A percentile compares a stretch with the other conserved stretches of the same genome.
Conservation (phyloP, 2,888 invertebrate species). For the Nebria salina region DNA sequence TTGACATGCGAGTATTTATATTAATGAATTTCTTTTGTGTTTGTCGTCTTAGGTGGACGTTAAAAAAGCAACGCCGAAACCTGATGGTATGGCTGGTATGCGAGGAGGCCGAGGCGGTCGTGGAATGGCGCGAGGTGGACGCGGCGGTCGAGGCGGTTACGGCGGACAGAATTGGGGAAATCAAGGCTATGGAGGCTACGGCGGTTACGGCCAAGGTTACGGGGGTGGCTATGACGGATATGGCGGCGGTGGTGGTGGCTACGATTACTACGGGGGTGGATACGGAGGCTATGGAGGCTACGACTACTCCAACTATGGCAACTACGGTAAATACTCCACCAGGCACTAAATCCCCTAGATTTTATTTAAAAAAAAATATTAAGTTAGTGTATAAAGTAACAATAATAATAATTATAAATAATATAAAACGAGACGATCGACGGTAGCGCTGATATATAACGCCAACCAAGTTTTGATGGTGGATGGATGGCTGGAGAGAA, state of each 20-base stretch:
- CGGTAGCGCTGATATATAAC: conserved; percentile 7
- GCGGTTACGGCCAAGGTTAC: conserved; percentile 76
- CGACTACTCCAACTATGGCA: conserved; percentile 83
- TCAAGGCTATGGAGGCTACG: conserved; percentile 73
- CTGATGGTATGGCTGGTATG: conserved; percentile 77
- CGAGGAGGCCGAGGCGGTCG: conserved; percentile 75
- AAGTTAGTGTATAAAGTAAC: conserved; percentile 49
- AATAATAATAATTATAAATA: conserved; percentile 31
- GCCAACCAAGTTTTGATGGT: conserved; percentile 6
- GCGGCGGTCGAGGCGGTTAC: conserved; percentile 75
- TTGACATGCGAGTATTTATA: neutral
- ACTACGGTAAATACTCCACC: conserved; percentile 78
- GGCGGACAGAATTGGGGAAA: conserved; percentile 73
- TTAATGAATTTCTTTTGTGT: conserved; percentile 20
- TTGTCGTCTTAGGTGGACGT: conserved; percentile 79
- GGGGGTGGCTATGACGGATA: conserved; percentile 81
- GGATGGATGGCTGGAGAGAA: neutral
- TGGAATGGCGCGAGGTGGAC: conserved; percentile 72
- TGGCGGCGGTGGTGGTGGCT: conserved; percentile 77
- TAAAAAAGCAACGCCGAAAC: conserved; percentile 93
- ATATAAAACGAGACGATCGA: conserved; percentile 28
- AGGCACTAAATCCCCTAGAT: conserved; percentile 52
- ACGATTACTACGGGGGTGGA: conserved; percentile 78
- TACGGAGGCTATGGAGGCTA: conserved; percentile 83
- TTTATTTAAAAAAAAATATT: conserved; percentile 50